These are phyloP conservation scores for Drosophila tropicalis DNA, from an alignment of 1,140 invertebrate species.

Conservation along the genomic window DNA sequence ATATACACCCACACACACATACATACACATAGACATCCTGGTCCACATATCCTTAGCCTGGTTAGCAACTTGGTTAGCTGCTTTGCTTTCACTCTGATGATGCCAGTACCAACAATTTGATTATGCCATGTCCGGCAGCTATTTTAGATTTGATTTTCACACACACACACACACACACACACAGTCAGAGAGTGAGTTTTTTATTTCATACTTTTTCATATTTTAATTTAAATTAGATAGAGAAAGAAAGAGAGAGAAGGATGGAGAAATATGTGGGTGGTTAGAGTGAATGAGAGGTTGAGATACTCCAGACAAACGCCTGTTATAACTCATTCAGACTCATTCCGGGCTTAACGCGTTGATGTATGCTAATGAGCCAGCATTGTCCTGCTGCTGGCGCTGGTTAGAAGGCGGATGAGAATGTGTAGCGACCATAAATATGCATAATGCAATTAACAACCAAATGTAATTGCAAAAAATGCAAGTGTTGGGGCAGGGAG, in stretches of 20 bases:
- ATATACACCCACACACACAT: not conserved
- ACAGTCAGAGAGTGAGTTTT: conserved; percentile 1
- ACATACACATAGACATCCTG: not conserved
- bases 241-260: conserved; percentile 32
- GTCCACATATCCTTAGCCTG: conserved; percentile 18
- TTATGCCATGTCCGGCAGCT: conserved; percentile 77
- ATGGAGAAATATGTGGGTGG: not conserved
- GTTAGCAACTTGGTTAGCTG: conserved; percentile 20
- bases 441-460: conserved; percentile 83
- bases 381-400: conserved; percentile 56
- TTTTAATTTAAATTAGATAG: conserved; percentile 77
- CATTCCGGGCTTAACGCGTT: conserved; percentile 71
- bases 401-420: conserved; percentile 26
- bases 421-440: conserved; percentile 71
- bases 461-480: conserved; percentile 79
- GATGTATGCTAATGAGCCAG: conserved; percentile 82
- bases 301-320: conserved; percentile 52
- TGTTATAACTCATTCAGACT: conserved; percentile 72
- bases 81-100: conserved; percentile 12
- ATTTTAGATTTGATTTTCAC: conserved; percentile 80
- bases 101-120: conserved; percentile 63
- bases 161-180: conserved; percentile 43
- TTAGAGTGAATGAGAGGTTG: conserved; percentile 22
- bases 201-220: conserved; percentile 65
- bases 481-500: conserved; percentile 4